phyloP scores from a whole-genome alignment of 2,113 vertebrate genomes.

The Neomonachus schauinslandi region DNA sequence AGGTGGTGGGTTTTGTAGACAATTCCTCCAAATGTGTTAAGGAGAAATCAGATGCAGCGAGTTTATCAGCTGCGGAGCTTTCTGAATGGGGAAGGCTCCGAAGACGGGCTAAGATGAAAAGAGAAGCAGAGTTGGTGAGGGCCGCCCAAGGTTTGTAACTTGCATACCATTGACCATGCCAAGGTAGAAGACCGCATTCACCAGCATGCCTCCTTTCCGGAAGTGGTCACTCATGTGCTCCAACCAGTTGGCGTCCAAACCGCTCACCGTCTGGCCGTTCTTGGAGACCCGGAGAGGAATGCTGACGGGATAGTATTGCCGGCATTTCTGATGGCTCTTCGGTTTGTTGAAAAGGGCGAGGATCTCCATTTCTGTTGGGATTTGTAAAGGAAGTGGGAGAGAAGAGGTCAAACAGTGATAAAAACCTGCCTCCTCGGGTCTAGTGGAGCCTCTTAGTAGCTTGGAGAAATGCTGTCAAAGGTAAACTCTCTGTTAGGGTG shows the following conservation, averaged over 20 bases:
- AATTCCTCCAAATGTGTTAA: slow-evolving; percentile 56
- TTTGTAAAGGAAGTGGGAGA: background rate
- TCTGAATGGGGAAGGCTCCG: background rate
- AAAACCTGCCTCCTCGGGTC: background rate
- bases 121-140: slow-evolving; percentile 26
- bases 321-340: slow-evolving; percentile 84
- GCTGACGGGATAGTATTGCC: slow-evolving; percentile 95
- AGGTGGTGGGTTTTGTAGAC: background rate
- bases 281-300: slow-evolving; percentile 94
- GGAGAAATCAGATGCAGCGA: slow-evolving; percentile 50
- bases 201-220: slow-evolving; percentile 94
- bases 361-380: slow-evolving; percentile 90
- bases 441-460: background rate
- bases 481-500: background rate
- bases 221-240: slow-evolving; percentile 99
- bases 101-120: slow-evolving; percentile 17
- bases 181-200: slow-evolving; percentile 95
- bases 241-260: slow-evolving; percentile 96
- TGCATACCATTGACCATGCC: slow-evolving; percentile 90
- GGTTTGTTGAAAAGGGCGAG: slow-evolving; percentile 96
- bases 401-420: background rate
- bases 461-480: background rate
- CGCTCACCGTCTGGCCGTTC: slow-evolving; percentile 89
- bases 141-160: slow-evolving; percentile 54
- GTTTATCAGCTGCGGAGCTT: background rate